A percentile compares a stretch with the other conserved stretches of the same genome.
phyloP scores from a whole-genome alignment of 2,888 invertebrate species.

The Aphidoletes aphidimyza region DNA sequence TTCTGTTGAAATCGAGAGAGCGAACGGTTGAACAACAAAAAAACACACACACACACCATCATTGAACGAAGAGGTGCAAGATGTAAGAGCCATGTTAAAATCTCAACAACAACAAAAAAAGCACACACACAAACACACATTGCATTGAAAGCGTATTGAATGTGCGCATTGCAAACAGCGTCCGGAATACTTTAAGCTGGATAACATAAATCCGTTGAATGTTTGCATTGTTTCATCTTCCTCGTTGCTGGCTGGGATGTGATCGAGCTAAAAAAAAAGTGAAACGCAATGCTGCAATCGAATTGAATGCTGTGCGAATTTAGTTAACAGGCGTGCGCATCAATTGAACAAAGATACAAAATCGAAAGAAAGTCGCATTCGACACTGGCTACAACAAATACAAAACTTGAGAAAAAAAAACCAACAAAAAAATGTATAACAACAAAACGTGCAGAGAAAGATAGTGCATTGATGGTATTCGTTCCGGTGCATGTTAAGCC shows the following conservation, averaged over 20 bases:
- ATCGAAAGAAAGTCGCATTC: constrained; percentile 42
- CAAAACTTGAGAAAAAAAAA: neutral
- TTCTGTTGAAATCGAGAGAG: constrained; percentile 8
- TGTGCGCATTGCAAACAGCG: neutral
- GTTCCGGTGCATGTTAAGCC: constrained; percentile 7
- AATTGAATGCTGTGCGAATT: neutral
- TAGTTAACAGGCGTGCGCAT: neutral
- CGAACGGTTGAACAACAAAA: neutral
- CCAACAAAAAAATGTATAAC: neutral
- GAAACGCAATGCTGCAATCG: constrained; percentile 46
- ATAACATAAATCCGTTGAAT: constrained; percentile 37
- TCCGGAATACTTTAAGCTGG: constrained; percentile 16
- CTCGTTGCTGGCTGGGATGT: neutral
- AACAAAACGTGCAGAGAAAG: neutral
- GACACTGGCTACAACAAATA: neutral
- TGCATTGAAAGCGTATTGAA: constrained; percentile 31
- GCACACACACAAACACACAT: too few relatives aligned
- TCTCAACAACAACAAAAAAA: too few relatives aligned
- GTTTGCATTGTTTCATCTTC: constrained; percentile 31
- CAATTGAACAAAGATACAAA: neutral
- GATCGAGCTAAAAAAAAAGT: constrained; percentile 24
- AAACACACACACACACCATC: neutral
- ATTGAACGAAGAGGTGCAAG: neutral
- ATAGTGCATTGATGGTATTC: constrained; percentile 19
- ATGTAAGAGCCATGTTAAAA: neutral